These are phyloP conservation scores for Clarias pachynema DNA, from an alignment of 2,797 vertebrate species.

Conservation along the genomic window DNA sequence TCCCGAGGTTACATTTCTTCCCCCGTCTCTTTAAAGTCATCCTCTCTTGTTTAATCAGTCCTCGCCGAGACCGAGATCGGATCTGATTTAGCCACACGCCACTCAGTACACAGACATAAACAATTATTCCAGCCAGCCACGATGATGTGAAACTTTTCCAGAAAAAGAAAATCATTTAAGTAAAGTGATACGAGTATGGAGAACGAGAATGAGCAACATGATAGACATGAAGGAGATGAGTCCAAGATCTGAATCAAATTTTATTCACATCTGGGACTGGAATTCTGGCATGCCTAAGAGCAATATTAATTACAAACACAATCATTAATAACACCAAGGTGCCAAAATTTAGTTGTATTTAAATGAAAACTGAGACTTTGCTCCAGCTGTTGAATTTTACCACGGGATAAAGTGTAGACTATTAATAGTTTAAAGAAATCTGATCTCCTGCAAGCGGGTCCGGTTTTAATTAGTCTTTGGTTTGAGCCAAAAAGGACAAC, in stretches of 20 bases:
- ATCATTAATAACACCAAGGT: neutral
- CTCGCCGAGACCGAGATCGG: conserved; percentile 11
- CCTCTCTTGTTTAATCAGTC: conserved; percentile 41
- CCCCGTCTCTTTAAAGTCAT: conserved; percentile 6
- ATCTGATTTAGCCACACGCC: conserved; percentile 2
- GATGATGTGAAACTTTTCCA: conserved; percentile 18
- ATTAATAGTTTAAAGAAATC: neutral
- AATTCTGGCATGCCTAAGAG: neutral
- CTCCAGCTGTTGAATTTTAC: neutral
- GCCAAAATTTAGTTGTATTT: neutral
- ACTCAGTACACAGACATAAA: conserved; percentile 25
- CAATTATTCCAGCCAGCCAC: conserved; percentile 13
- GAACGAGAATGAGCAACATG: neutral
- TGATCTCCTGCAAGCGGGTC: neutral
- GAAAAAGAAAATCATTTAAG: neutral
- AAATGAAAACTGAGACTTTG: neutral
- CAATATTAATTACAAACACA: neutral
- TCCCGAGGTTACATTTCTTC: conserved; percentile 31
- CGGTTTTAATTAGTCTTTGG: neutral
- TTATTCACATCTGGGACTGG: conserved; percentile 18
- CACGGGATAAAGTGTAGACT: neutral
- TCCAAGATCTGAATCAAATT: neutral
- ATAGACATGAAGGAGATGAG: neutral
- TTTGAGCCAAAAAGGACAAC: neutral
- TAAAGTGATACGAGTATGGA: conserved; percentile 1